These are phyloP conservation scores for Okapia johnstoni DNA, from an alignment of 2,113 vertebrate species.

Conservation along the genomic window DNA sequence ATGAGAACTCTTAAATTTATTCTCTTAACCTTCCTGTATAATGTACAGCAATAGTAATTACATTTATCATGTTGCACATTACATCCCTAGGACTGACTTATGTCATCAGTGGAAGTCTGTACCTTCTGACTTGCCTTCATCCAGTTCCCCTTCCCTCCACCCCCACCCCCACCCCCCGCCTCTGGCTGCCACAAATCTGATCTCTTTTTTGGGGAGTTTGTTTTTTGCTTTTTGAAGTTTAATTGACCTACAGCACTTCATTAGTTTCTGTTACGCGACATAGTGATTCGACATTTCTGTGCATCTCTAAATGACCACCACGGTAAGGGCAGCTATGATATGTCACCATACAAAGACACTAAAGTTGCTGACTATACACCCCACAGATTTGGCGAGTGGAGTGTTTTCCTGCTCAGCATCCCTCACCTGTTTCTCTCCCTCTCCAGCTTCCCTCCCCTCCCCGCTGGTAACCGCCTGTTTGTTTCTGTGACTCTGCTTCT, in stretches of 20 bases:
- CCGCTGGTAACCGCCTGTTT: not conserved
- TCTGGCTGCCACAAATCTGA: not conserved
- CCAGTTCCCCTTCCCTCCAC: not conserved
- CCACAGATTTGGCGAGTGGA: not conserved
- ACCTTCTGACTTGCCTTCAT: not conserved
- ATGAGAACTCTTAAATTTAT: not conserved
- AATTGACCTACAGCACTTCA: not conserved
- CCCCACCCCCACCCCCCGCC: accelerated
- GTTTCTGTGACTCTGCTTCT: not conserved
- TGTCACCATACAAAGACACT: not conserved
- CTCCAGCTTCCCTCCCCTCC: not conserved
- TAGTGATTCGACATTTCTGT: not conserved
- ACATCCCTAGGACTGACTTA: accelerated
- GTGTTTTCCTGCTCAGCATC: not conserved
- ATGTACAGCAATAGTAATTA: accelerated
- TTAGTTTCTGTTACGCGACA: not conserved
- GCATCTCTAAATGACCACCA: not conserved
- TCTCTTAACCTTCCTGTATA: not conserved
- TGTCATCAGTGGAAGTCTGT: not conserved
- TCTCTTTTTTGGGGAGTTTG: not conserved
- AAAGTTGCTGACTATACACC: not conserved
- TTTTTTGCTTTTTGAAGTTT: not conserved
- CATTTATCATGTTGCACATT: accelerated
- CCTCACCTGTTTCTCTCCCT: not conserved
- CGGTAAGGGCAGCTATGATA: not conserved